Conservation (phyloP, 1,140 invertebrate genomes). For the Drosophila trapezifrons region DNA sequence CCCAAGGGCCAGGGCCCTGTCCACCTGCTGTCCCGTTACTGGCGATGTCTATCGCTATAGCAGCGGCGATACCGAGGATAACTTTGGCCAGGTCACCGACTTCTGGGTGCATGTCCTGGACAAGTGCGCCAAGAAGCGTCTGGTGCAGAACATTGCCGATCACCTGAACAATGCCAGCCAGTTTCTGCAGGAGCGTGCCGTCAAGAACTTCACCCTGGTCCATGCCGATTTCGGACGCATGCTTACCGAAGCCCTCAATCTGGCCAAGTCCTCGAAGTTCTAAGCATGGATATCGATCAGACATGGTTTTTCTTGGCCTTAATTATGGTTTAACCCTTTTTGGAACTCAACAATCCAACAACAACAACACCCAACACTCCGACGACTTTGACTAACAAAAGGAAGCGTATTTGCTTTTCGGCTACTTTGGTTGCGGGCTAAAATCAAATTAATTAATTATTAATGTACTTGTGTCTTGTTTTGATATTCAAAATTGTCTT, state of each 20-base stretch:
- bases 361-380: conserved; percentile 20
- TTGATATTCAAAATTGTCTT: conserved; percentile 52
- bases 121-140: conserved; percentile 88
- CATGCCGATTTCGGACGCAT: conserved; percentile 88
- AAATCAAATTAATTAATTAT: conserved; percentile 28
- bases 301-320: conserved; percentile 35
- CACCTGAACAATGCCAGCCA: conserved; percentile 91
- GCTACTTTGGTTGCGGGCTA: conserved; percentile 48
- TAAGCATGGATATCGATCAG: conserved; percentile 74
- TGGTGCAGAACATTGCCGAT: conserved; percentile 92
- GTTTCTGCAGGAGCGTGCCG: conserved; percentile 93
- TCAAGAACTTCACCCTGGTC: conserved; percentile 90
- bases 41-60: conserved; percentile 91
- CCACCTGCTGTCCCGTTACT: conserved; percentile 85
- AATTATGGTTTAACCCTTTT: conserved; percentile 28
- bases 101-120: conserved; percentile 94
- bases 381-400: conserved; percentile 34
- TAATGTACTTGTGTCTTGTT: conserved; percentile 43
- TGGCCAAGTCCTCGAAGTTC: conserved; percentile 86
- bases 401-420: conserved; percentile 31
- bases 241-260: conserved; percentile 87
- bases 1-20: conserved; percentile 85
- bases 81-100: conserved; percentile 92
- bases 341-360: conserved; percentile 8
- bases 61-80: conserved; percentile 92